Conservation (phyloP, 2,888 invertebrate genomes). For the Melolontha melolontha region DNA sequence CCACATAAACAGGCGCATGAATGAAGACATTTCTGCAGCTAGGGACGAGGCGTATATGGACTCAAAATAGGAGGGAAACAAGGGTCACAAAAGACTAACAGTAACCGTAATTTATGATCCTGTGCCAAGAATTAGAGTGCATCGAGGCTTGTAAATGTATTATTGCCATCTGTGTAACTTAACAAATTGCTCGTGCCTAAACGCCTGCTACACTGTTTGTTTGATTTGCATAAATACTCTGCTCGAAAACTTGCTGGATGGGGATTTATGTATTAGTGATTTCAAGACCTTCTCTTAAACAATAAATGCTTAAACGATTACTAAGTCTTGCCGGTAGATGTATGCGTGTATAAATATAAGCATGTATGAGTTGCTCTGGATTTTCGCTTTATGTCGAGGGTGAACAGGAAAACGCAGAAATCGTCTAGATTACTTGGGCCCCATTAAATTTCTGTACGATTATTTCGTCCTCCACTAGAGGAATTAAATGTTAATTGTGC, state of each 20-base stretch:
- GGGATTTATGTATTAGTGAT: conserved; percentile 39
- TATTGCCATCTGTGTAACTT: conserved; percentile 57
- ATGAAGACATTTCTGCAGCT: conserved; percentile 57
- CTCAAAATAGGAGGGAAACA: conserved; percentile 37
- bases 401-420: conserved; percentile 4
- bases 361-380: too few relatives aligned
- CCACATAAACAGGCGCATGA: conserved; percentile 52
- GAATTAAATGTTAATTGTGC: conserved; percentile 19
- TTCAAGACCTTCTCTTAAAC: not conserved
- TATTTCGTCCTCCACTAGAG: not conserved
- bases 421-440: conserved; percentile 29
- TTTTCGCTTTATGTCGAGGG: not conserved
- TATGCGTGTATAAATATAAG: too few relatives aligned
- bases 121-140: conserved; percentile 62
- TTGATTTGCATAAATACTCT: conserved; percentile 44
- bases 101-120: conserved; percentile 59
- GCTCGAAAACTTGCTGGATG: not conserved
- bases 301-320: conserved; percentile 31
- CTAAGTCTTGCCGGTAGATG: too few relatives aligned
- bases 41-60: conserved; percentile 44
- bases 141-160: conserved; percentile 62
- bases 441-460: conserved; percentile 30
- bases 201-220: conserved; percentile 38
- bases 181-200: conserved; percentile 59
- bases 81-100: conserved; percentile 45